Evolutionary conservation across 1,140 invertebrate genomes (phyloP).

Genomic region (Metopolophium dirhodum): DNA sequence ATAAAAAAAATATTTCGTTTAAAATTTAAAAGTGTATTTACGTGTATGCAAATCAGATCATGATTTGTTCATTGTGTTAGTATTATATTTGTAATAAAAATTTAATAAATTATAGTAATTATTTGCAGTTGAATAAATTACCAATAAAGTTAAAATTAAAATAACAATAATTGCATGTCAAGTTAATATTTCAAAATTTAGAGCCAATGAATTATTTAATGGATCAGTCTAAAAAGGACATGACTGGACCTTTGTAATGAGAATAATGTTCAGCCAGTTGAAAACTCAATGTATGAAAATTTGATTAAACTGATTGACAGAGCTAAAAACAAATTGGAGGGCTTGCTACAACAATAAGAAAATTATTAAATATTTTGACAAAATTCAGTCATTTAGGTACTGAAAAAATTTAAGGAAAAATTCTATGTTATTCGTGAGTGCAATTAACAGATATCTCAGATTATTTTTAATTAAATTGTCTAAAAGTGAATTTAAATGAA

Average conservation of each 20-base stretch:
- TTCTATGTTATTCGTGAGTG: neutral
- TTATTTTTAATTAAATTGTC: neutral
- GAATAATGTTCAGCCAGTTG: slow-evolving; percentile 11
- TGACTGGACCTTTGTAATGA: slow-evolving; percentile 8
- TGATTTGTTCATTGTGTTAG: neutral
- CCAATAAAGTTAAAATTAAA: neutral
- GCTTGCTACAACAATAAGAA: neutral
- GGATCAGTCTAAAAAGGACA: neutral
- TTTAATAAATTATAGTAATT: neutral
- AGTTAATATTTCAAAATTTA: neutral
- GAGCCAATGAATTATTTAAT: neutral
- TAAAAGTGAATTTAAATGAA: neutral
- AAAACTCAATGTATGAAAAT: neutral
- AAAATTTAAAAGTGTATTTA: neutral
- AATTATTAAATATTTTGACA: neutral
- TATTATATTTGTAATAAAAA: slow-evolving; percentile 17
- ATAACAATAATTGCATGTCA: neutral
- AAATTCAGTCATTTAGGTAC: neutral
- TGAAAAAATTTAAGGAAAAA: neutral
- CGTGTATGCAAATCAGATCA: neutral
- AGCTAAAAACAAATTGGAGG: neutral
- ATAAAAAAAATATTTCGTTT: neutral
- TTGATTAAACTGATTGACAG: slow-evolving; percentile 10
- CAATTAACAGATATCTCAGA: neutral
- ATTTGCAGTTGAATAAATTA: neutral